Conservation (phyloP, 1,140 invertebrate species). For the Pseudobourletiella spinata region DNA sequence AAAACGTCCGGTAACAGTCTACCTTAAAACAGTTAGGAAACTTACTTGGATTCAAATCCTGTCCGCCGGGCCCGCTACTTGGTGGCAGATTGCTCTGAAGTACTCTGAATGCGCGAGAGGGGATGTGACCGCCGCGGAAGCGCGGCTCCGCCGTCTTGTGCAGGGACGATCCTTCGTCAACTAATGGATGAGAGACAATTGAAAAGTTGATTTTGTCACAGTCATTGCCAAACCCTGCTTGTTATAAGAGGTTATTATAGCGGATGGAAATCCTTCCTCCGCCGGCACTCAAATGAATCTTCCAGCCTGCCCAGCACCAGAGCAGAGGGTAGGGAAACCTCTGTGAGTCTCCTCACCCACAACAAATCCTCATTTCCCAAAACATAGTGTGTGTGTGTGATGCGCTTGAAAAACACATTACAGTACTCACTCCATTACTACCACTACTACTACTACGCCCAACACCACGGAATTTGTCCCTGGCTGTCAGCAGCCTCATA, state of each 20-base stretch:
- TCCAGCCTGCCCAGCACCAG: not conserved
- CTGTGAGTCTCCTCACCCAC: not conserved
- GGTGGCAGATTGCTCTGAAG: constrained; percentile 51
- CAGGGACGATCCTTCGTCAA: constrained; percentile 48
- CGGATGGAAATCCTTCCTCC: not conserved
- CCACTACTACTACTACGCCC: no score
- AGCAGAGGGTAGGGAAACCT: not conserved
- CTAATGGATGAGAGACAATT: constrained; percentile 38
- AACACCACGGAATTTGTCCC: no score
- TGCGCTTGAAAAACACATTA: no score
- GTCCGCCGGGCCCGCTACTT: not conserved
- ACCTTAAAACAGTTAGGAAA: not conserved
- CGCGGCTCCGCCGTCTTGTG: constrained; percentile 54
- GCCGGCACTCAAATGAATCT: not conserved
- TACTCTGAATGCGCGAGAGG: constrained; percentile 58
- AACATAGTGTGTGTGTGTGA: no score
- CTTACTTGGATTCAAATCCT: not conserved
- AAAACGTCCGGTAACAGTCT: no score
- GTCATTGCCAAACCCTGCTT: not conserved
- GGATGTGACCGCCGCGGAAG: constrained; percentile 57
- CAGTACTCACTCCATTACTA: no score
- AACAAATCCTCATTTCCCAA: no score
- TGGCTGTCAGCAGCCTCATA: no score
- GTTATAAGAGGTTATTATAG: not conserved
- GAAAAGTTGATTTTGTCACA: constrained; percentile 1